A percentile compares a stretch with the other conserved stretches of the same genome.
Conservation (phyloP, 2,797 vertebrate genomes). For the Austrolebias charrua region DNA sequence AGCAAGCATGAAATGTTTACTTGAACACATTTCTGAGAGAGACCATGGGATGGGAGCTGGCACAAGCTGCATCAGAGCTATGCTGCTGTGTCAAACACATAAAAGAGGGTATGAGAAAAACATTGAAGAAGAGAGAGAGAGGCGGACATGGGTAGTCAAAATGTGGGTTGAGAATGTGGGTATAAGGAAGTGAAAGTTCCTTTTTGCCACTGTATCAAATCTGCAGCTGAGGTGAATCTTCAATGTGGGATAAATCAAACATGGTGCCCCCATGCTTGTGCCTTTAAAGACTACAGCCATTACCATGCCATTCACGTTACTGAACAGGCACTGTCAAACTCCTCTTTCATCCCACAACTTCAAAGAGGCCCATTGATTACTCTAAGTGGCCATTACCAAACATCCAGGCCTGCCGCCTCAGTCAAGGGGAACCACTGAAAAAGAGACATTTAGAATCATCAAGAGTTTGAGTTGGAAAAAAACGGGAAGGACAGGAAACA, state of each 20-base stretch:
- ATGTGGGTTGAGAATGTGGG: constrained; percentile 5
- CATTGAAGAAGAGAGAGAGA: constrained; percentile 45
- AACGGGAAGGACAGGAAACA: constrained; percentile 49
- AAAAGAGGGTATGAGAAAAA: constrained; percentile 65
- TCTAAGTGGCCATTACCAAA: constrained; percentile 86
- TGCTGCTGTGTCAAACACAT: constrained; percentile 78
- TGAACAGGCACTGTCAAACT: constrained; percentile 81
- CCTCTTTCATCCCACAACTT: constrained; percentile 83
- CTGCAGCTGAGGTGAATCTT: constrained; percentile 68
- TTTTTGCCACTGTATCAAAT: constrained; percentile 67
- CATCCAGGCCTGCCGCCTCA: constrained; percentile 71
- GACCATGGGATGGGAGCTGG: constrained; percentile 77
- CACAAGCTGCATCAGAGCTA: constrained; percentile 72
- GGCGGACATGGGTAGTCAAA: constrained; percentile 28
- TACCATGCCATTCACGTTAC: constrained; percentile 80
- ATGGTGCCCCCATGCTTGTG: constrained; percentile 67
- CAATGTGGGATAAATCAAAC: constrained; percentile 75
- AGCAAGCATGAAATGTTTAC: constrained; percentile 83
- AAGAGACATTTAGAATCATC: constrained; percentile 70
- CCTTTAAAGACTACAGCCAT: constrained; percentile 79
- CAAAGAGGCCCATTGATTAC: constrained; percentile 84
- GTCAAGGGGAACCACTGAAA: constrained; percentile 68
- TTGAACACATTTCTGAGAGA: constrained; percentile 76
- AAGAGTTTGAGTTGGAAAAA: constrained; percentile 55
- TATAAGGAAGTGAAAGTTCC: constrained; percentile 55